Evolutionary conservation across 2,888 invertebrate genomes (phyloP).

Genomic region (Stenodera caucasica): DNA sequence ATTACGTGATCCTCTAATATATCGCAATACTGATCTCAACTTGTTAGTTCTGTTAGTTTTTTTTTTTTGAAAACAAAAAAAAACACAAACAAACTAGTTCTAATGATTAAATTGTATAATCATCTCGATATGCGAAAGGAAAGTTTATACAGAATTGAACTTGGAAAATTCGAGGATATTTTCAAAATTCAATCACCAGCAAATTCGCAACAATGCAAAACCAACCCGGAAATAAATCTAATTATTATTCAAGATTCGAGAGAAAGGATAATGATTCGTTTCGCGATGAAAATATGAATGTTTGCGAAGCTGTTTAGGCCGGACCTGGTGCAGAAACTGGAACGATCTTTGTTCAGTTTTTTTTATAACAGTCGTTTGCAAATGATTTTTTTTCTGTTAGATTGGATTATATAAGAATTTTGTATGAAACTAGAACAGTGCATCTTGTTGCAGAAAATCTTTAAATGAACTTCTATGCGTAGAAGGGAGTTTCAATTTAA

Average conservation of each 20-base stretch:
- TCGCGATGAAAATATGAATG: background rate
- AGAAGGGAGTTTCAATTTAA: background rate
- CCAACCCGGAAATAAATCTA: background rate
- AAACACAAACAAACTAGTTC: too few relatives aligned
- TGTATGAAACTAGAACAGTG: background rate
- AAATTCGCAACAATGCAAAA: too few relatives aligned
- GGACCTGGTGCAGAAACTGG: conserved; percentile 7
- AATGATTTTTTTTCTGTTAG: too few relatives aligned
- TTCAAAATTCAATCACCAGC: too few relatives aligned
- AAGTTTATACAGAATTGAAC: background rate
- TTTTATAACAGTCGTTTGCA: background rate
- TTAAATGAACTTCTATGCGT: background rate
- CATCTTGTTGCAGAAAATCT: background rate
- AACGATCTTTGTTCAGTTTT: background rate
- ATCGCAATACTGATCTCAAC: background rate
- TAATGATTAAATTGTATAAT: background rate
- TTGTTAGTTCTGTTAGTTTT: background rate
- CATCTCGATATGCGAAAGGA: background rate
- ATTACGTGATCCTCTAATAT: background rate
- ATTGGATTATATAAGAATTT: background rate
- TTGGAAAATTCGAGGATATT: background rate
- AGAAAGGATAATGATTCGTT: background rate
- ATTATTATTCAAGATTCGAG: background rate
- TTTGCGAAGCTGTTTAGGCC: background rate
- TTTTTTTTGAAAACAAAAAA: too few relatives aligned